phyloP scores from a whole-genome alignment of 2,888 invertebrate genomes.

The Linnaemya tessellans region DNA sequence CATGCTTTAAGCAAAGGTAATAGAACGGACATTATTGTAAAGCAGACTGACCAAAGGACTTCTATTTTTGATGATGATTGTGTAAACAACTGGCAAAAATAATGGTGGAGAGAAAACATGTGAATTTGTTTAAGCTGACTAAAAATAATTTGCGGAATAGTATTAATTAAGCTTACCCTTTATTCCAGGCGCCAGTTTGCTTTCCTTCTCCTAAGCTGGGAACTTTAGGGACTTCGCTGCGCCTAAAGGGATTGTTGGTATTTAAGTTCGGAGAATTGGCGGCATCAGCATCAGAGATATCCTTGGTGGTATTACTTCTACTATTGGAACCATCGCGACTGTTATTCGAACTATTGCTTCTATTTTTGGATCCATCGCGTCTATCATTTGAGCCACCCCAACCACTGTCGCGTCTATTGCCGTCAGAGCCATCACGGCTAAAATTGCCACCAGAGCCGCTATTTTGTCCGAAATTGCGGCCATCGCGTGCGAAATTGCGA shows the following conservation, averaged over 20 bases:
- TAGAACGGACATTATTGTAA: background rate
- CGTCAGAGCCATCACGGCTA: conserved; percentile 43
- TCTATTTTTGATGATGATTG: background rate
- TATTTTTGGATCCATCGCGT: conserved; percentile 51
- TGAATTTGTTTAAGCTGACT: conserved; percentile 4
- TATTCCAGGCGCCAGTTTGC: conserved; percentile 39
- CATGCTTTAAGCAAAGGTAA: background rate
- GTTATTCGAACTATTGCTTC: conserved; percentile 23
- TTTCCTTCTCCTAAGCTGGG: conserved; percentile 68
- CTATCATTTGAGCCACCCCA: conserved; percentile 59
- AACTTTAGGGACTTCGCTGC: conserved; percentile 71
- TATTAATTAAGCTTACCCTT: conserved; percentile 61
- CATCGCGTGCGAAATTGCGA: conserved; percentile 32
- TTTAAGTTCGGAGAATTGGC: conserved; percentile 35
- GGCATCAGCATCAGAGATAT: conserved; percentile 49
- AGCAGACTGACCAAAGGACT: conserved; percentile 5
- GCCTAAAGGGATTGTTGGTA: conserved; percentile 77
- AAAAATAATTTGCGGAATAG: background rate
- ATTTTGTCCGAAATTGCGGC: conserved; percentile 61
- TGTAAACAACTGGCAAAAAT: background rate
- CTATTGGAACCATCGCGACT: conserved; percentile 41
- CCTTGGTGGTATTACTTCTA: conserved; percentile 34
- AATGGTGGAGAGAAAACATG: conserved; percentile 37
- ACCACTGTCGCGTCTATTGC: conserved; percentile 49
- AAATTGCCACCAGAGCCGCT: conserved; percentile 42